phyloP scores from a whole-genome alignment of 2,888 invertebrate genomes.

The Melanchra persicariae region DNA sequence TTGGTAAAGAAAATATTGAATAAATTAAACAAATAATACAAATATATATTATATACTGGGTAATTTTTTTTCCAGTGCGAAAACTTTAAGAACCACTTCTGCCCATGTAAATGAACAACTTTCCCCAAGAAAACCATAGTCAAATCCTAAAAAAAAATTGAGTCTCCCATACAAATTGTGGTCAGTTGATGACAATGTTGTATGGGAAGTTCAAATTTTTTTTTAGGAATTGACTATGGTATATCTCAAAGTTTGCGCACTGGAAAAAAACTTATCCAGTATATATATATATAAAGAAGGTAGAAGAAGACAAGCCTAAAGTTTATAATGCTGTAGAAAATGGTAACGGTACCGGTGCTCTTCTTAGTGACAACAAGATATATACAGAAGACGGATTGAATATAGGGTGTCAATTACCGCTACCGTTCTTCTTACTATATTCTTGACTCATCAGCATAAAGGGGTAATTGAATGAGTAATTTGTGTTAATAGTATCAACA shows the following conservation, averaged over 20 bases:
- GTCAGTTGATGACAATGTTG: too few relatives aligned
- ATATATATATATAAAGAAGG: neutral
- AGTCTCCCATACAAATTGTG: too few relatives aligned
- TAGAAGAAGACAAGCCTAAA: neutral
- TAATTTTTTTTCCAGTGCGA: too few relatives aligned
- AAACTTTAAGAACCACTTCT: too few relatives aligned
- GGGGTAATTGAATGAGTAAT: conserved; percentile 63
- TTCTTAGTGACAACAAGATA: neutral
- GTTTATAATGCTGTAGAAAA: neutral
- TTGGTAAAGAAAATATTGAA: conserved; percentile 23
- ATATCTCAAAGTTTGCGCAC: too few relatives aligned
- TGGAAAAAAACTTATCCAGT: too few relatives aligned
- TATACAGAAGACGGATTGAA: neutral
- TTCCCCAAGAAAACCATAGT: too few relatives aligned
- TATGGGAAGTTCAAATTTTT: too few relatives aligned
- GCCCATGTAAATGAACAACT: too few relatives aligned
- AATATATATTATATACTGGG: too few relatives aligned
- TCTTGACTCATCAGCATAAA: conserved; percentile 49
- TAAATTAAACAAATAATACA: neutral
- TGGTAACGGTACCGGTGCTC: neutral
- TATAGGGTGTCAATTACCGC: conserved; percentile 34
- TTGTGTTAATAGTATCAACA: conserved; percentile 59
- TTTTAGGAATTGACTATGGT: too few relatives aligned
- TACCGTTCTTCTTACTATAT: conserved; percentile 19
- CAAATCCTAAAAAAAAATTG: too few relatives aligned